Evolutionary conservation across 2,113 vertebrate species (phyloP).

Genomic region (Daboia siamensis): DNA sequence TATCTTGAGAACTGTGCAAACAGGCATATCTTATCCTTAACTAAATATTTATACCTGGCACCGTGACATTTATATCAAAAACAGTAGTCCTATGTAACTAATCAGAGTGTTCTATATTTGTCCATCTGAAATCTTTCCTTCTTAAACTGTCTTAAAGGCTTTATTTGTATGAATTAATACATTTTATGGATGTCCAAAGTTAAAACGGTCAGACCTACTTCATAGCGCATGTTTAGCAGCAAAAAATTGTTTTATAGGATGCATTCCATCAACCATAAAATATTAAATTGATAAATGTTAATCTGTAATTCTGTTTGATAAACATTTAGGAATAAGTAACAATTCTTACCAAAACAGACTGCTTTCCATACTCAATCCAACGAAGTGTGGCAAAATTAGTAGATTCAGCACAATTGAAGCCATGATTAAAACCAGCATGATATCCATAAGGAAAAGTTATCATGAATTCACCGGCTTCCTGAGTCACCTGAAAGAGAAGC

Average conservation of each 20-base stretch:
- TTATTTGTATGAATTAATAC: not conserved
- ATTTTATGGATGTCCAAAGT: not conserved
- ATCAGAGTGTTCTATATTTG: not conserved
- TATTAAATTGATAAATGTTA: not conserved
- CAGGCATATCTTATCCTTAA: not conserved
- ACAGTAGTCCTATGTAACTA: not conserved
- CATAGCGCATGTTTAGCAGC: not conserved
- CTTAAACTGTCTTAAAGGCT: not conserved
- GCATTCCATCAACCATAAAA: not conserved
- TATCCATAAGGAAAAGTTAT: constrained; percentile 95
- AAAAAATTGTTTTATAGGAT: not conserved
- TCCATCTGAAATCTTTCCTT: not conserved
- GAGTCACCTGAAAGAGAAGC: constrained; percentile 80
- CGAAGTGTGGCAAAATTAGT: constrained; percentile 94
- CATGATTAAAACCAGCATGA: constrained; percentile 97
- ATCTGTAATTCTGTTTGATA: not conserved
- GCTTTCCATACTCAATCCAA: constrained; percentile 98
- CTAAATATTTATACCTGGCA: not conserved
- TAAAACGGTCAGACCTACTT: not conserved
- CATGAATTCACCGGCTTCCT: constrained; percentile 95
- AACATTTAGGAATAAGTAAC: accelerated
- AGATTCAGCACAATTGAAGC: constrained; percentile 97
- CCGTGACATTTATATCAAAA: not conserved
- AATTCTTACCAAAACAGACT: constrained; percentile 83
- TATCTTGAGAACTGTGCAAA: not conserved